phyloP scores from a whole-genome alignment of 2,113 vertebrate species.

The Spheniscus mendiculus region DNA sequence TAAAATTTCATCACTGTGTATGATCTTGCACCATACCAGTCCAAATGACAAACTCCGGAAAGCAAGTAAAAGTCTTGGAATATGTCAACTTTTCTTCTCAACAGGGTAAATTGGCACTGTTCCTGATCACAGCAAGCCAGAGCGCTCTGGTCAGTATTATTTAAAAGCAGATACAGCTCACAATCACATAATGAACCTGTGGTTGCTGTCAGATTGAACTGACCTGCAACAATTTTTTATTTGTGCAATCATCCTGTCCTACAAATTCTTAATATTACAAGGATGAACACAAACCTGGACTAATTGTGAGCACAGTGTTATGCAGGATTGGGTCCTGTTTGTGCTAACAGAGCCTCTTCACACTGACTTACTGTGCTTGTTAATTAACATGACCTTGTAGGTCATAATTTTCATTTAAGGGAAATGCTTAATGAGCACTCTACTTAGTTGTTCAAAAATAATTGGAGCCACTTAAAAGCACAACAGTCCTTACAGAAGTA shows the following conservation, averaged over 20 bases:
- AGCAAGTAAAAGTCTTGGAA: background rate
- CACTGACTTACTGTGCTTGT: conserved; percentile 9
- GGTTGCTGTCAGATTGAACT: background rate
- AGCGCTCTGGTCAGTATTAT: background rate
- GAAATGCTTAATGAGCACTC: conserved; percentile 53
- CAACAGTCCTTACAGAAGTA: background rate
- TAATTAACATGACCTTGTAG: conserved; percentile 61
- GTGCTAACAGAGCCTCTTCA: background rate
- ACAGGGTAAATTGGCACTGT: background rate
- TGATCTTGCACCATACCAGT: background rate
- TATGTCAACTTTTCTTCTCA: conserved; percentile 7
- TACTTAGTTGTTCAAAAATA: conserved; percentile 35
- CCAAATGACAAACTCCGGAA: conserved; percentile 21
- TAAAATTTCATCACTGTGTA: background rate
- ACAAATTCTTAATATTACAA: background rate
- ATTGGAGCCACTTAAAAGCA: conserved; percentile 54
- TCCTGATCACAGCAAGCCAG: background rate
- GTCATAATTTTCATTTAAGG: conserved; percentile 48
- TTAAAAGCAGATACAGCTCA: background rate
- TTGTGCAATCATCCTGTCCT: background rate
- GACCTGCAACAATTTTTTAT: background rate
- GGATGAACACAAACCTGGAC: background rate
- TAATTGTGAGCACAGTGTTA: background rate
- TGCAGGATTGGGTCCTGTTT: background rate
- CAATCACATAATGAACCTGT: background rate